Conservation (phyloP, 2,888 invertebrate species). For the Oeneis ivallda region DNA sequence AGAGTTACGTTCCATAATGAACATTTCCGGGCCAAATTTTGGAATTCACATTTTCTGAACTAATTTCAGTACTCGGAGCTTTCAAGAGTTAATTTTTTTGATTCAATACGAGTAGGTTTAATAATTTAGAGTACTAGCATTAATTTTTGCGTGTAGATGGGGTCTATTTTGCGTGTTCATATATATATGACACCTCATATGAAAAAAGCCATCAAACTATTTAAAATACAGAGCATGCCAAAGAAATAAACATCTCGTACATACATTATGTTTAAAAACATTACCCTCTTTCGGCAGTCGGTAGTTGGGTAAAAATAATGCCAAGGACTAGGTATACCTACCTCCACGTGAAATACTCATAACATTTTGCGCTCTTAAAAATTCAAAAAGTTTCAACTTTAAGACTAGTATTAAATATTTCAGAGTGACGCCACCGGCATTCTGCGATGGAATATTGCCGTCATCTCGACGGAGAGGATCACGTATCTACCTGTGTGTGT, state of each 20-base stretch:
- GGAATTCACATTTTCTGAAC: slow-evolving; percentile 16
- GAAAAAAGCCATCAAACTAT: too few species aligned
- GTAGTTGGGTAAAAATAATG: too few species aligned
- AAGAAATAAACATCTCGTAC: too few species aligned
- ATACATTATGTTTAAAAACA: too few species aligned
- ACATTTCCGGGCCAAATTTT: slow-evolving; percentile 5
- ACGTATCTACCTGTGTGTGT: slow-evolving; percentile 14
- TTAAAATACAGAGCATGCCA: too few species aligned
- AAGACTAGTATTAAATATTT: slow-evolving; percentile 35
- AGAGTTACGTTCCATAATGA: slow-evolving; percentile 13
- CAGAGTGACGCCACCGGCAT: slow-evolving; percentile 50
- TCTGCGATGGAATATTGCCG: slow-evolving; percentile 32
- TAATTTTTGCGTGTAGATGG: too few species aligned
- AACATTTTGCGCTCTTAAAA: not conserved
- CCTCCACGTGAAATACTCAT: not conserved
- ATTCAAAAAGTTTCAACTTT: slow-evolving; percentile 1
- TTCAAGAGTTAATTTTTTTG: slow-evolving; percentile 20
- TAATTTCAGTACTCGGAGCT: slow-evolving; percentile 6
- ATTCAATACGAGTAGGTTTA: slow-evolving; percentile 27
- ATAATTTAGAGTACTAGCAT: not conserved
- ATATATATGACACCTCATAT: too few species aligned
- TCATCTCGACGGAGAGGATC: not conserved
- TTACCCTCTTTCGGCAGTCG: too few species aligned
- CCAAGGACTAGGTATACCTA: too few species aligned
- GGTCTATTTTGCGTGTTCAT: too few species aligned